These are phyloP conservation scores for Pseudeuparius sepicola DNA, from an alignment of 2,888 invertebrate species.

Conservation along the genomic window DNA sequence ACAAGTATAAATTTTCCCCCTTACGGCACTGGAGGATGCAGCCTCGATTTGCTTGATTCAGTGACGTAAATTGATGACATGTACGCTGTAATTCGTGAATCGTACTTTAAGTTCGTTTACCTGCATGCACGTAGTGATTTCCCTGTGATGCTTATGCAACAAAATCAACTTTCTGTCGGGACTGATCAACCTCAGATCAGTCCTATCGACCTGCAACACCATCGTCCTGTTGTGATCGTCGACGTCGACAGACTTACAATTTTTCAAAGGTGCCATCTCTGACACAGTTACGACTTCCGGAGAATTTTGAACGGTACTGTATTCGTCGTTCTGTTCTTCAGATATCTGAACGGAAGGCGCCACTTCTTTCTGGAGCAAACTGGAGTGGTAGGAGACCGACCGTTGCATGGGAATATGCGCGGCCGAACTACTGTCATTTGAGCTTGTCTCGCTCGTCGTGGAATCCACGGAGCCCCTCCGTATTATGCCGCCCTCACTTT, in stretches of 20 bases:
- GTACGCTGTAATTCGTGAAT: too few species aligned
- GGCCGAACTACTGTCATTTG: slow-evolving; percentile 24
- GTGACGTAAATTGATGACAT: too few species aligned
- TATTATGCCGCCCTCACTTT: slow-evolving; percentile 31
- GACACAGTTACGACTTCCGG: too few species aligned
- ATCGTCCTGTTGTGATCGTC: slow-evolving; percentile 82
- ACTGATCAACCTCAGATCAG: slow-evolving; percentile 82
- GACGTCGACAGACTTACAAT: slow-evolving; percentile 24
- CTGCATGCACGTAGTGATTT: slow-evolving; percentile 80
- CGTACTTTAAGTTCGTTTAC: too few species aligned
- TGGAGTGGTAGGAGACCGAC: slow-evolving; percentile 27
- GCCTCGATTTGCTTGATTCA: too few species aligned
- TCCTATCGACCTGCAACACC: slow-evolving; percentile 82
- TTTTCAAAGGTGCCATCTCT: too few species aligned
- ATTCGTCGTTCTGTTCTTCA: too few species aligned
- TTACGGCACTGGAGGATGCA: too few species aligned
- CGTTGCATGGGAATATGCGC: slow-evolving; percentile 25
- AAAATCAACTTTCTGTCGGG: slow-evolving; percentile 86
- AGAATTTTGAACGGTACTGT: too few species aligned
- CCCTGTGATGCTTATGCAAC: slow-evolving; percentile 77
- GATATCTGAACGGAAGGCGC: too few species aligned
- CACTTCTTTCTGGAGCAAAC: slow-evolving; percentile 18
- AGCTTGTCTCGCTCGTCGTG: slow-evolving; percentile 23
- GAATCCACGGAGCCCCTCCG: slow-evolving; percentile 37
- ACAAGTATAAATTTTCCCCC: too few species aligned